Evolutionary conservation across 1,140 invertebrate genomes (phyloP), one percentile per base, ranked within the genome.

Genomic region (Teleogryllus occipitalis): DNA sequence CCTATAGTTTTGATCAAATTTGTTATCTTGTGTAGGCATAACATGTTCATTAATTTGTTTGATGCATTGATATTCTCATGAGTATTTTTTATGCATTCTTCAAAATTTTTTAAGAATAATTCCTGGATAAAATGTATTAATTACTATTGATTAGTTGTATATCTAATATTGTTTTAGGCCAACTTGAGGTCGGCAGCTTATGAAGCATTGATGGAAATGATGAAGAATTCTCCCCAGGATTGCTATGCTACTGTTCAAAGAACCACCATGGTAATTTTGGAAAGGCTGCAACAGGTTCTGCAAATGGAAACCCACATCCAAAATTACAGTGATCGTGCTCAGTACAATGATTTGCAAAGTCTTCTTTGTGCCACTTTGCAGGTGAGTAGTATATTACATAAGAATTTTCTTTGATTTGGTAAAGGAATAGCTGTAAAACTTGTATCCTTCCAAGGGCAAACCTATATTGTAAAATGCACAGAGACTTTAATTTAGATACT

Each of bases 121-220:
- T 80, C 21, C 0, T 0, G n/a, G 47, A 6, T 22, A 76, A 76
- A 21, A 73, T 15, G 15, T 18, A 18, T 73, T 18, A 73, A 73
- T 18, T 73, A 21, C 21, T 3, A 73, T 18, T 15, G 21, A 21
- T 15, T 73, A 15, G 4, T 73, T 15, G 2, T 15, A 73, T 73
- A 73, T 73, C 2, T 39, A 39, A 39, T 39, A 39, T 65, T 65
- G 54, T 65, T 65, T 27, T 27, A 90, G 86, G 94, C 96, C 39
- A 99, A 99, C 88, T 89, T 99, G 76, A 89, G 98, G 83, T 95
- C 96, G 76, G 97, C 98, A 77, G 98, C 98, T 5, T 99, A 99
- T 86, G 98, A 99, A 87, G 97, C 98, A 3, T 88, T 99, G 0
- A 99, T 99, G 97, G 98, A 99, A 88, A 95, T 99, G 93, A 95